A percentile compares a stretch with the other conserved stretches of the same genome.
Evolutionary conservation across 2,113 vertebrate genomes (phyloP).

Genomic region (Halichoeres trimaculatus): DNA sequence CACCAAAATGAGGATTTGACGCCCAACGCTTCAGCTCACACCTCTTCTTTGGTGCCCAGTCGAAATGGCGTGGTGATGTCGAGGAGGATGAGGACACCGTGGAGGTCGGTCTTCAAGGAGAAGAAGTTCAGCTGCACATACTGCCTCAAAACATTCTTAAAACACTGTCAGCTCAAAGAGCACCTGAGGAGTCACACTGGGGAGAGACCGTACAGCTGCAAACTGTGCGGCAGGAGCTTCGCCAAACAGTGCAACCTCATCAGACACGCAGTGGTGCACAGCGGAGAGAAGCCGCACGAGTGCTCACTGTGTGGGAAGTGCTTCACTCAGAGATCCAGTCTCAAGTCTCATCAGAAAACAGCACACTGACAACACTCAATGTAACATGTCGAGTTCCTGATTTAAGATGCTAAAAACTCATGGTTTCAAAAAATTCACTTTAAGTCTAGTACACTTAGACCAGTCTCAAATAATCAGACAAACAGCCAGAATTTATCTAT

Average conservation of each 20-base stretch:
- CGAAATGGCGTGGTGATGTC: constrained; percentile 33
- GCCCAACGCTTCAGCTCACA: neutral
- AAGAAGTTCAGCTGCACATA: constrained; percentile 76
- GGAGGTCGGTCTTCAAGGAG: constrained; percentile 62
- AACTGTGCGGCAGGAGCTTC: constrained; percentile 78
- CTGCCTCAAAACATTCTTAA: constrained; percentile 74
- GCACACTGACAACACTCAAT: constrained; percentile 29
- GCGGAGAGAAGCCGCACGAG: constrained; percentile 75
- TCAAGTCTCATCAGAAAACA: constrained; percentile 79
- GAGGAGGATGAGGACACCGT: constrained; percentile 63
- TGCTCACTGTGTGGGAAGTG: constrained; percentile 77
- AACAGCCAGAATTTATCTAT: too few species aligned
- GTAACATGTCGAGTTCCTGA: neutral
- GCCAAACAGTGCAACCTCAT: constrained; percentile 82
- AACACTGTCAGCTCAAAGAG: constrained; percentile 79
- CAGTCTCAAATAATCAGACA: too few species aligned
- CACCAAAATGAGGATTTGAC: neutral
- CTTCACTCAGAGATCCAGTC: constrained; percentile 80
- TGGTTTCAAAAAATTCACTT: too few species aligned
- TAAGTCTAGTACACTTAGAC: too few species aligned
- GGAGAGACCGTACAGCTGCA: constrained; percentile 79
- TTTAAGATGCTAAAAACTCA: too few species aligned
- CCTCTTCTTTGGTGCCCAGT: neutral
- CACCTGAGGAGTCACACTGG: constrained; percentile 82
- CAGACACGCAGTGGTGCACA: constrained; percentile 78